These are phyloP conservation scores for Asbolus verrucosus DNA, from an alignment of 1,140 invertebrate species.

Conservation along the genomic window DNA sequence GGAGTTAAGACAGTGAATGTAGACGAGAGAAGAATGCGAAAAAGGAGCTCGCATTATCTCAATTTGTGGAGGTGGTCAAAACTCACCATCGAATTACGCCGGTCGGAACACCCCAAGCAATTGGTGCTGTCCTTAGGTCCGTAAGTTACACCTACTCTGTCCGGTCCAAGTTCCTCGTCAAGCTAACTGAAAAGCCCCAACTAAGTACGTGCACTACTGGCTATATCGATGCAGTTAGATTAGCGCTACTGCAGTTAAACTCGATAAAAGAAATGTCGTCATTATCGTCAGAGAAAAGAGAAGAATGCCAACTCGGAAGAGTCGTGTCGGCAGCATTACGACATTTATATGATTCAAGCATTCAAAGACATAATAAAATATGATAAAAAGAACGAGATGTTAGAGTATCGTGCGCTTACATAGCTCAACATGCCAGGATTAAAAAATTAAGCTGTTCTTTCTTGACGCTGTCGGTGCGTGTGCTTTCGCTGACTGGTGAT, in stretches of 20 bases:
- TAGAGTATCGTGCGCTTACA: slow-evolving; percentile 33
- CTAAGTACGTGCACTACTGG: slow-evolving; percentile 64
- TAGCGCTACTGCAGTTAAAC: slow-evolving; percentile 2
- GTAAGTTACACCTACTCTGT: slow-evolving; percentile 66
- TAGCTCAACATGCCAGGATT: slow-evolving; percentile 30
- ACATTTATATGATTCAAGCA: slow-evolving; percentile 32
- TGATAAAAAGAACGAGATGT: slow-evolving; percentile 12
- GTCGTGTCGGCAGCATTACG: slow-evolving; percentile 3
- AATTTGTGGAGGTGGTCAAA: no score
- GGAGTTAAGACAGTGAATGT: slow-evolving; percentile 7
- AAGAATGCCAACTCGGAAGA: neutral
- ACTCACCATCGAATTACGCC: slow-evolving; percentile 69
- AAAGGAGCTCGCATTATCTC: no score
- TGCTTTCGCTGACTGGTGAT: slow-evolving; percentile 39
- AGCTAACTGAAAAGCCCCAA: slow-evolving; percentile 64
- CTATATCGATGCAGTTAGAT: slow-evolving; percentile 31
- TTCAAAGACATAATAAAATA: slow-evolving; percentile 22
- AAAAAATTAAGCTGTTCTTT: slow-evolving; percentile 22
- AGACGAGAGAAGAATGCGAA: neutral
- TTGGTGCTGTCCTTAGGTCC: slow-evolving; percentile 66
- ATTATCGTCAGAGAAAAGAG: no score
- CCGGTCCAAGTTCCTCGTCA: slow-evolving; percentile 66
- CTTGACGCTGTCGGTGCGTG: slow-evolving; percentile 41
- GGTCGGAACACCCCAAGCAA: slow-evolving; percentile 66
- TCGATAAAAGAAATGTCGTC: no score